phyloP scores from a whole-genome alignment of 2,888 invertebrate species.

The Mimachlamys varia region DNA sequence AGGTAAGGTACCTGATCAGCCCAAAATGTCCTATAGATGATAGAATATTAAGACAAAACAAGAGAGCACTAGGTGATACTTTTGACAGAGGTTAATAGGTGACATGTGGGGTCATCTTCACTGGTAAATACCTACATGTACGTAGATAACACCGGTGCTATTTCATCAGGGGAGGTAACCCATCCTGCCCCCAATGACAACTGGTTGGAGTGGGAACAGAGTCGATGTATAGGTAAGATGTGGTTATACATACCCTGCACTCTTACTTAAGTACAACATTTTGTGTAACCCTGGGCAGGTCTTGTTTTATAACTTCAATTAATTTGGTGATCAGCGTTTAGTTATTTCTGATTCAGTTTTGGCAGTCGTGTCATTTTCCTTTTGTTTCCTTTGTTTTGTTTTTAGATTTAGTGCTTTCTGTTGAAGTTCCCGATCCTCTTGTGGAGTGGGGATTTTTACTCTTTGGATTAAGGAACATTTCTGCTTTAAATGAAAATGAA shows the following conservation, averaged over 20 bases:
- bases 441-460: no score
- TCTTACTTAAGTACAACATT: neutral
- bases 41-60: no score
- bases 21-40: neutral
- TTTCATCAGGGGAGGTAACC: neutral
- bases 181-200: neutral
- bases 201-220: slow-evolving; percentile 32
- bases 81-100: no score
- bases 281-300: neutral
- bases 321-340: neutral
- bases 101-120: neutral
- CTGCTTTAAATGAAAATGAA: no score
- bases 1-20: neutral
- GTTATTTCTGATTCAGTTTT: neutral
- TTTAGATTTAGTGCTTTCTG: no score
- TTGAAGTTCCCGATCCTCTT: no score
- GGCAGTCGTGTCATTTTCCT: neutral
- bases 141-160: neutral
- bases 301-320: neutral
- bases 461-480: no score
- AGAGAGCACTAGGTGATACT: no score
- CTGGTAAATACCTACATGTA: neutral
- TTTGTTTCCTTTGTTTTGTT: neutral
- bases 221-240: slow-evolving; percentile 24
- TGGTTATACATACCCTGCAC: neutral